These are phyloP conservation scores for Thunnus maccoyii DNA, from an alignment of 2,113 vertebrate species.

Conservation along the genomic window DNA sequence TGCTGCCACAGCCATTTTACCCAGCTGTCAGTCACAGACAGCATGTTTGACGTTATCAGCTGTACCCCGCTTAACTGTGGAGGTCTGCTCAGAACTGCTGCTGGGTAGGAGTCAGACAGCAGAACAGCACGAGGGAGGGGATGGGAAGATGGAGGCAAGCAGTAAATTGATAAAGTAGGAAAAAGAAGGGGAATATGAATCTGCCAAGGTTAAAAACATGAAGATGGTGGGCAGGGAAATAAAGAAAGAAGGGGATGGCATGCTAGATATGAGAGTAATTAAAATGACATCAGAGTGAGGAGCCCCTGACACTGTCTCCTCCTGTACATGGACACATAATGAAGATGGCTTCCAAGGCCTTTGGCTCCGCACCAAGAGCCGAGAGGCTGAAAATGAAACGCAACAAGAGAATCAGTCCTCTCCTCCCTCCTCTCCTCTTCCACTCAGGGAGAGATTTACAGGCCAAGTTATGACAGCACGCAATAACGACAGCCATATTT, in stretches of 20 bases:
- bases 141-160: not conserved
- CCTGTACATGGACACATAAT: slow-evolving; percentile 56
- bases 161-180: slow-evolving; percentile 26
- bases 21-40: slow-evolving; percentile 80
- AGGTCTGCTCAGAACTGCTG: slow-evolving; percentile 68
- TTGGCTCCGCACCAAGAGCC: slow-evolving; percentile 69
- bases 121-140: slow-evolving; percentile 13
- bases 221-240: not conserved
- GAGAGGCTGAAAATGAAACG: slow-evolving; percentile 71
- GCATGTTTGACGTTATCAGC: slow-evolving; percentile 78
- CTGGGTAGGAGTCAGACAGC: slow-evolving; percentile 43
- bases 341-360: slow-evolving; percentile 71
- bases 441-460: slow-evolving; percentile 79
- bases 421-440: slow-evolving; percentile 65
- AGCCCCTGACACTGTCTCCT: slow-evolving; percentile 38
- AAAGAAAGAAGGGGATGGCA: slow-evolving; percentile 10
- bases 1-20: slow-evolving; percentile 80
- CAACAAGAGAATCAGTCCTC: slow-evolving; percentile 75
- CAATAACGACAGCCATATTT: slow-evolving; percentile 79
- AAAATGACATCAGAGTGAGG: slow-evolving; percentile 66
- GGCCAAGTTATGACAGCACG: slow-evolving; percentile 77
- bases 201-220: slow-evolving; percentile 19
- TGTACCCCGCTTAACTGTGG: slow-evolving; percentile 66
- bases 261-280: slow-evolving; percentile 57
- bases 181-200: slow-evolving; percentile 14